Evolutionary conservation across 1,140 invertebrate genomes (phyloP).

Genomic region (Plutomurus gul): DNA sequence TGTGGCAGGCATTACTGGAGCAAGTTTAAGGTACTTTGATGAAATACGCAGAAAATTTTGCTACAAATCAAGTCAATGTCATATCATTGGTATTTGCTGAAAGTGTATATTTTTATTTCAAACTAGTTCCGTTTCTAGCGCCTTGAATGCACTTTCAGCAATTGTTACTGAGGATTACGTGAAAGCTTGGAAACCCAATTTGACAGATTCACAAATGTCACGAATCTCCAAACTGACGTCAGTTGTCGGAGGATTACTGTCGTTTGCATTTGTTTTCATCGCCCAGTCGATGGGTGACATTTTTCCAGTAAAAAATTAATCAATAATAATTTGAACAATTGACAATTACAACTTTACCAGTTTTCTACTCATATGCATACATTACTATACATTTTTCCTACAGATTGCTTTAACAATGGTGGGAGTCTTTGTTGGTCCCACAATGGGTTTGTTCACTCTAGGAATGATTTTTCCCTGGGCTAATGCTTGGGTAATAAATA

Average conservation of each 20-base stretch:
- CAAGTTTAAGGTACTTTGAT: conserved; percentile 60
- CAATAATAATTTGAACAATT: not conserved
- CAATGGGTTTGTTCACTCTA: conserved; percentile 42
- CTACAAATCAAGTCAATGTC: no score
- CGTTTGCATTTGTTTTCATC: conserved; percentile 43
- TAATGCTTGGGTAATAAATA: conserved; percentile 30
- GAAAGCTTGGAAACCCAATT: conserved; percentile 17
- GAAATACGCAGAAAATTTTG: not conserved
- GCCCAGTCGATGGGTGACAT: conserved; percentile 44
- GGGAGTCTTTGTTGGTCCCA: conserved; percentile 46
- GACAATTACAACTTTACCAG: no score
- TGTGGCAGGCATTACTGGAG: conserved; percentile 64
- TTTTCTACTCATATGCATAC: no score
- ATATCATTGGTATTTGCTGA: no score
- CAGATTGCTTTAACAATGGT: conserved; percentile 41
- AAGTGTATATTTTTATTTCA: not conserved
- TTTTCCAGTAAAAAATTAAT: conserved; percentile 35
- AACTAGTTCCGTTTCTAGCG: conserved; percentile 55
- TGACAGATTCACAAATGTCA: conserved; percentile 1
- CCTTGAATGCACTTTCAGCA: conserved; percentile 42
- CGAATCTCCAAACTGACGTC: conserved; percentile 35
- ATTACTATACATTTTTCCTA: not conserved
- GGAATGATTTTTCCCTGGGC: conserved; percentile 49
- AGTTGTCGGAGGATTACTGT: conserved; percentile 16
- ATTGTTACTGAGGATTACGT: conserved; percentile 45